These are phyloP conservation scores for Prenolepis imparis DNA, from an alignment of 2,888 invertebrate genomes.

Conservation along the genomic window DNA sequence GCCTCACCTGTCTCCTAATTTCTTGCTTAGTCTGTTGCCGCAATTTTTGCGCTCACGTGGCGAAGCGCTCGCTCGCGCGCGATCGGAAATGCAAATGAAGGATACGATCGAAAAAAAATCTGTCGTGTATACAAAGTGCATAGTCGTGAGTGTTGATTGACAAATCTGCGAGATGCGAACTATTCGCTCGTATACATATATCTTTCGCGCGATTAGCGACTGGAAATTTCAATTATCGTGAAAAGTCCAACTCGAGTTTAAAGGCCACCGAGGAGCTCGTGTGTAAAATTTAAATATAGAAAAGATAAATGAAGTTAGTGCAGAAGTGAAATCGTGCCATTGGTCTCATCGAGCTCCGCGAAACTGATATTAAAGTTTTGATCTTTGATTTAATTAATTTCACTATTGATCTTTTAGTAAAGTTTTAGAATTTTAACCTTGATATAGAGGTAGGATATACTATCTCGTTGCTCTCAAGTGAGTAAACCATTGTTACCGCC, in stretches of 20 bases:
- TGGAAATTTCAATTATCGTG: background rate
- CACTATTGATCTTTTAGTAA: background rate
- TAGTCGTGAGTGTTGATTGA: background rate
- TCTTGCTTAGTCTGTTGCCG: conserved; percentile 68
- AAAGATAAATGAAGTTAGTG: background rate
- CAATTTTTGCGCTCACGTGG: conserved; percentile 73
- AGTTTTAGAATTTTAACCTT: conserved; percentile 23
- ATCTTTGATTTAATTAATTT: background rate
- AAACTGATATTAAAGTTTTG: conserved; percentile 5
- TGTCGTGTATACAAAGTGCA: background rate
- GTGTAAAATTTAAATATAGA: background rate
- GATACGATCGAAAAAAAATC: background rate
- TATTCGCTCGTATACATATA: background rate
- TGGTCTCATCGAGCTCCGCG: background rate
- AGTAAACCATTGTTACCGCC: background rate
- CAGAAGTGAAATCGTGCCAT: conserved; percentile 3
- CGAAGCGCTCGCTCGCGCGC: conserved; percentile 36
- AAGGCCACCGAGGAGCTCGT: no score
- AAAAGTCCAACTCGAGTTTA: background rate
- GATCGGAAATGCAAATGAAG: conserved; percentile 9
- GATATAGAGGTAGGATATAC: conserved; percentile 7
- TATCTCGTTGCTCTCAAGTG: background rate
- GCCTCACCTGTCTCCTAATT: conserved; percentile 76
- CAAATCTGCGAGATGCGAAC: background rate
- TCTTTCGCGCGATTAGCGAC: background rate